Percentiles rank a stretch among this genome's conserved stretches.
phyloP scores from a whole-genome alignment of 1,140 invertebrate genomes.

The Pachyrhynchus sulphureomaculatus region DNA sequence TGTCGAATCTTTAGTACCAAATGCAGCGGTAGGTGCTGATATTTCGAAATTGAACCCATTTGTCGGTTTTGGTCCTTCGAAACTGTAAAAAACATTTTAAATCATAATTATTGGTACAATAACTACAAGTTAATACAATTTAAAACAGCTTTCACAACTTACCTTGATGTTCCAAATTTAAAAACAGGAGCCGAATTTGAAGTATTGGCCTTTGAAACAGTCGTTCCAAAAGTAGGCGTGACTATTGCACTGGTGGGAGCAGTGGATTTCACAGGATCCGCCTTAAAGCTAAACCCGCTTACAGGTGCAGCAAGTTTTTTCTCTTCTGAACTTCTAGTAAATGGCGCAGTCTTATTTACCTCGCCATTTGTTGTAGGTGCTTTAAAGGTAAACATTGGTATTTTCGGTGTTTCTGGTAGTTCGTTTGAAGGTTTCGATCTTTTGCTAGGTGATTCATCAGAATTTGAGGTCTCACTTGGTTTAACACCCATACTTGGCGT shows the following conservation, averaged over 20 bases:
- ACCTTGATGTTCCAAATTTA: conserved; percentile 6
- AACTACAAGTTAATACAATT: no score
- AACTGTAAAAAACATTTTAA: background rate
- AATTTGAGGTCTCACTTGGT: background rate
- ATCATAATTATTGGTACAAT: background rate
- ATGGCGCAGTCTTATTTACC: background rate
- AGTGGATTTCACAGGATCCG: background rate
- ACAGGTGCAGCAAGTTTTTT: background rate
- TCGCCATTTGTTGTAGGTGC: background rate
- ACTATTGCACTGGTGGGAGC: background rate
- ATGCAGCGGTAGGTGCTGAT: conserved; percentile 3
- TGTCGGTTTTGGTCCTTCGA: background rate
- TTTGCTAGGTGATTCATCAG: conserved; percentile 2
- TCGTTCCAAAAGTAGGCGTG: conserved; percentile 2
- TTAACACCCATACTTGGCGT: background rate
- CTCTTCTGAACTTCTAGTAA: no score
- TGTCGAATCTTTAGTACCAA: background rate
- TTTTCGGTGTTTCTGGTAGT: background rate
- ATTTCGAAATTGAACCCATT: conserved; percentile 27
- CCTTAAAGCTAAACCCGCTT: conserved; percentile 8
- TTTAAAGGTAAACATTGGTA: background rate
- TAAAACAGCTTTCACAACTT: background rate
- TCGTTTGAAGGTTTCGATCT: background rate
- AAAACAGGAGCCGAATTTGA: conserved; percentile 2
- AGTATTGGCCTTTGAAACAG: background rate